Percentiles rank a stretch among this genome's conserved stretches.
Evolutionary conservation across 2,113 vertebrate species (phyloP).

Genomic region (Tyto alba): DNA sequence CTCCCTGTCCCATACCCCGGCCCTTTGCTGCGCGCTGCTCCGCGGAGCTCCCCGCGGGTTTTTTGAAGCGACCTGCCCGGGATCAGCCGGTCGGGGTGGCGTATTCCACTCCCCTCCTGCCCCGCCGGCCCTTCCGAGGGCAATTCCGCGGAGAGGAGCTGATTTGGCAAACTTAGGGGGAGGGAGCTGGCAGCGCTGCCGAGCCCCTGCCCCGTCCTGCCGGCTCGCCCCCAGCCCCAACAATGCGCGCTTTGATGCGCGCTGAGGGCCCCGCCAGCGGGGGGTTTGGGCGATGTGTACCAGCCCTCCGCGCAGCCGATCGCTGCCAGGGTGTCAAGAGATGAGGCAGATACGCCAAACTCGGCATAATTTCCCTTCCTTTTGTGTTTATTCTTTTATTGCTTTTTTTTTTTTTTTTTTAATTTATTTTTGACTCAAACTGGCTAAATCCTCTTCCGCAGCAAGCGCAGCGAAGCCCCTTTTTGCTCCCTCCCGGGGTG

Average conservation of each 20-base stretch:
- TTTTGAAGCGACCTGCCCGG: neutral
- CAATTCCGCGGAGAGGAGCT: neutral
- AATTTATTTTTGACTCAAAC: too few relatives aligned
- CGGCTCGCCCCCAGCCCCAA: constrained; percentile 41
- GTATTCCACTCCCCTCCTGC: neutral
- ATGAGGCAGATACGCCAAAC: neutral
- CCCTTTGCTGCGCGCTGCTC: neutral
- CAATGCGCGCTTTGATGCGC: constrained; percentile 72
- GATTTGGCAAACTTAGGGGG: constrained; percentile 36
- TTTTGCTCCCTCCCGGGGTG: neutral
- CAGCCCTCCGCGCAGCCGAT: constrained; percentile 45
- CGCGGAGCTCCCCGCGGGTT: neutral
- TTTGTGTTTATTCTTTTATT: neutral
- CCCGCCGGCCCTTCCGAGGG: neutral
- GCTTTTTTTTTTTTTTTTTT: neutral
- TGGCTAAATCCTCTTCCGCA: neutral
- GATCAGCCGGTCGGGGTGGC: neutral
- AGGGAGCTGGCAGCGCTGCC: constrained; percentile 37
- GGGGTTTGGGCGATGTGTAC: constrained; percentile 46
- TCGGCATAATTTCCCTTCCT: neutral
- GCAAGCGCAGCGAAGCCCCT: fast-evolving
- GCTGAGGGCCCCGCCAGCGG: constrained; percentile 54
- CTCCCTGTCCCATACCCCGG: neutral
- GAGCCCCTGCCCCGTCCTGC: constrained; percentile 32
- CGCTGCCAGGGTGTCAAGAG: constrained; percentile 26